Evolutionary conservation across 2,113 vertebrate genomes (phyloP), one percentile per base, ranked within the genome.

Genomic region (Carettochelys insculpta): DNA sequence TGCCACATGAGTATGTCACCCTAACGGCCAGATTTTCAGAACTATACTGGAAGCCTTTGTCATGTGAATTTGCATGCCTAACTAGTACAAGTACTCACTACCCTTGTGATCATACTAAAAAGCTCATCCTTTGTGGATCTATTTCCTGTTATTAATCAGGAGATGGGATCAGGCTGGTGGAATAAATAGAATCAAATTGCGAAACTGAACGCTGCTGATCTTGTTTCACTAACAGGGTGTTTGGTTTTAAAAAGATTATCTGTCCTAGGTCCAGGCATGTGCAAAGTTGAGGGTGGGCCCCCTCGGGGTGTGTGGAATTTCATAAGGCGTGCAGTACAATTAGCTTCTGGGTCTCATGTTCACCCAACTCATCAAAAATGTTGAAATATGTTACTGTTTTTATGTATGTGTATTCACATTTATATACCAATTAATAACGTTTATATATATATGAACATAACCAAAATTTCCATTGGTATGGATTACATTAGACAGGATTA

Each of bases 241-340:
- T 1, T 2, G 1, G 1, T 4, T 56, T 27, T 31, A 13, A 56
- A 56, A 56, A 56, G 54, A 4, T 53, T n/a, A 8, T 41, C 29
- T 8, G 0, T 68, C 48, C 48, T 50, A n/a, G n/a, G n/a, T n/a
- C n/a, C n/a, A n/a, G n/a, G n/a, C n/a, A n/a, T n/a, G n/a, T n/a
- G n/a, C n/a, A n/a, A n/a, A n/a, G n/a, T n/a, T n/a, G n/a, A n/a
- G n/a, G n/a, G n/a, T n/a, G n/a, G n/a, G n/a, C n/a, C n/a, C n/a
- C n/a, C n/a, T n/a, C n/a, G n/a, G n/a, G n/a, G n/a, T n/a, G n/a
- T n/a, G n/a, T n/a, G n/a, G n/a, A n/a, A n/a, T n/a, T n/a, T n/a
- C n/a, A n/a, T n/a, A n/a, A n/a, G n/a, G n/a, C n/a, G n/a, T n/a
- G n/a, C n/a, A n/a, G n/a, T n/a, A n/a, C n/a, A n/a, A n/a, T n/a